Evolutionary conservation across 2,113 vertebrate genomes (phyloP).

Genomic region (Ptilonorhynchus violaceus): DNA sequence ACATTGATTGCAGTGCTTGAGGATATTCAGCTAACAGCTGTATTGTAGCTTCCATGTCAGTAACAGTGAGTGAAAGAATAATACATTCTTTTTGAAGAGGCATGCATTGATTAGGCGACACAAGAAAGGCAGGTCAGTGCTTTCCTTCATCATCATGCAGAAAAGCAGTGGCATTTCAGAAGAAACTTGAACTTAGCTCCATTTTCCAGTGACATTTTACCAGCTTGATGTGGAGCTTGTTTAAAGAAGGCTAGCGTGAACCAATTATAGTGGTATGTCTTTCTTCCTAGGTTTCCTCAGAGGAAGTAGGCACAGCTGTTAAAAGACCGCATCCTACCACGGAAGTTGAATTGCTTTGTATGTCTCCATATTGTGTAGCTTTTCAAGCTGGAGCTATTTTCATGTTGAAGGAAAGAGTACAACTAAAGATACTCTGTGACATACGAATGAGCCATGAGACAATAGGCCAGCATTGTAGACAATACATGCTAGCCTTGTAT

Average conservation of each 20-base stretch:
- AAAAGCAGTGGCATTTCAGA: not conserved
- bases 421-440: not conserved
- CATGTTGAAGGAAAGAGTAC: not conserved
- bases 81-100: not conserved
- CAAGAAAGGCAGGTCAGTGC: not conserved
- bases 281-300: not conserved
- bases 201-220: not conserved
- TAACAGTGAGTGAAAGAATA: not conserved
- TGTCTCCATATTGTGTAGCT: not conserved
- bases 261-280: not conserved
- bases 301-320: not conserved
- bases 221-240: not conserved
- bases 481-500: not conserved
- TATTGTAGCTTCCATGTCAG: not conserved
- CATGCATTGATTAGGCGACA: not conserved
- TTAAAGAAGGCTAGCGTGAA: not conserved
- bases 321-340: not conserved
- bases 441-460: accelerated
- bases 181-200: not conserved
- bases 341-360: not conserved
- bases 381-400: not conserved
- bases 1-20: not conserved
- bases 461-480: no score
- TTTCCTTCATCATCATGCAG: not conserved
- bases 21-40: not conserved